These are phyloP conservation scores for Phyllostomus discolor DNA, from an alignment of 2,113 vertebrate genomes.

Conservation along the genomic window DNA sequence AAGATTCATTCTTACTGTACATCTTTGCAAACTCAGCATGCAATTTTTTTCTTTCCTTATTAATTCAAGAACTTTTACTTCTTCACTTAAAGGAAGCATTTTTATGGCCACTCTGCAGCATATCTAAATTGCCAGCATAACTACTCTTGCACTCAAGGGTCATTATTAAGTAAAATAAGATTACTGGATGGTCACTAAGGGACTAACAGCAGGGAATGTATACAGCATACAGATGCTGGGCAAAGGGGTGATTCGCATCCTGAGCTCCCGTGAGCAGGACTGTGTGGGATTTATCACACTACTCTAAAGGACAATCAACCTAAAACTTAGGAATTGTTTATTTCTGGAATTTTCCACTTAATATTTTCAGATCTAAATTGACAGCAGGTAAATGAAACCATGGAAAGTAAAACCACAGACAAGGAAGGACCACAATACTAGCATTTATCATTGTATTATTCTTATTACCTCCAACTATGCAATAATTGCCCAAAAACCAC, in stretches of 20 bases:
- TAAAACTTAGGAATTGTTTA: neutral
- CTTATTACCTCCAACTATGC: neutral
- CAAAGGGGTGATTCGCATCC: neutral
- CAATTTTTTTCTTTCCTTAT: neutral
- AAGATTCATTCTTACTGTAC: neutral
- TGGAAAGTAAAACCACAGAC: neutral
- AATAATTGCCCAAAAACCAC: neutral
- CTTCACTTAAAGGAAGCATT: neutral
- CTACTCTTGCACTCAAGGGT: neutral
- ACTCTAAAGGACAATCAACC: neutral
- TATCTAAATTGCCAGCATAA: neutral
- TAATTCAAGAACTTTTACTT: neutral
- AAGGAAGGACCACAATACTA: neutral
- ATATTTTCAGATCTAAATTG: neutral
- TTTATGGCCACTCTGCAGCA: neutral
- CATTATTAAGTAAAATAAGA: neutral
- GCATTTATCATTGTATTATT: neutral
- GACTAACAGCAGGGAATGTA: neutral
- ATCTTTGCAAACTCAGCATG: neutral
- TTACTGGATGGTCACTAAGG: neutral
- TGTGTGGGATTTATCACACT: neutral
- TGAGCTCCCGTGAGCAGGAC: neutral
- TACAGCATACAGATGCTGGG: neutral
- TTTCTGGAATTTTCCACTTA: neutral
- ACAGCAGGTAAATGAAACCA: neutral